Percentiles rank a stretch among this genome's conserved stretches.
Conservation (phyloP, 2,888 invertebrate species). For the Orthonevra nobilis region DNA sequence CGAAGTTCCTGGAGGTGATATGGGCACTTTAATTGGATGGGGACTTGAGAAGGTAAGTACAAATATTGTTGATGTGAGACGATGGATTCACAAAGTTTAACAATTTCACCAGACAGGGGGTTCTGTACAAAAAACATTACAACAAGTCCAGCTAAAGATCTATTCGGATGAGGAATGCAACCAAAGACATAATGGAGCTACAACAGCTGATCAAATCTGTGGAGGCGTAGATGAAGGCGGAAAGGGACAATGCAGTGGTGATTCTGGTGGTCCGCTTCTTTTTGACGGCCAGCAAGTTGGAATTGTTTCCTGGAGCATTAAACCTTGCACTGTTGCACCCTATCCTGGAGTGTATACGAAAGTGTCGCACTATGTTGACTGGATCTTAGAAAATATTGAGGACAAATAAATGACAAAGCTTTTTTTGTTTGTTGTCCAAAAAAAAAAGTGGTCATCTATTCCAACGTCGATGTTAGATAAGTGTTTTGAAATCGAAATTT, state of each 20-base stretch:
- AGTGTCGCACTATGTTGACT: conserved; percentile 77
- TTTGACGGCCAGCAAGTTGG: conserved; percentile 78
- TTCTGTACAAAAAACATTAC: conserved; percentile 75
- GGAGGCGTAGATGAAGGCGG: conserved; percentile 80
- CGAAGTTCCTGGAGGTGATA: conserved; percentile 72
- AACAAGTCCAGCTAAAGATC: conserved; percentile 78
- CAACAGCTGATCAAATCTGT: conserved; percentile 78
- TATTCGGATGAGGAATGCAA: conserved; percentile 79
- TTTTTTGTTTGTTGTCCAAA: no score
- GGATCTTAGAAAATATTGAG: conserved; percentile 72
- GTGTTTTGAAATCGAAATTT: no score
- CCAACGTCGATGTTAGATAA: no score
- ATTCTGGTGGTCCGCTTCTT: conserved; percentile 80
- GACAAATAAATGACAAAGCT: no score
- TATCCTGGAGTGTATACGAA: conserved; percentile 80
- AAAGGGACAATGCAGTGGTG: conserved; percentile 80
- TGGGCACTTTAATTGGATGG: conserved; percentile 77
- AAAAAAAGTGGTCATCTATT: no score
- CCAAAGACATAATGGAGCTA: conserved; percentile 73
- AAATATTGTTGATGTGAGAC: conserved; percentile 3
- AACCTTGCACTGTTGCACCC: conserved; percentile 79
- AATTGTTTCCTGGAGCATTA: conserved; percentile 80
- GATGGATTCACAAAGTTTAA: not conserved
- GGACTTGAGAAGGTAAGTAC: conserved; percentile 76
- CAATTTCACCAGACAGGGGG: conserved; percentile 76